Evolutionary conservation across 2,113 vertebrate species (phyloP).

Genomic region (Rhinopomastus cyanomelas): DNA sequence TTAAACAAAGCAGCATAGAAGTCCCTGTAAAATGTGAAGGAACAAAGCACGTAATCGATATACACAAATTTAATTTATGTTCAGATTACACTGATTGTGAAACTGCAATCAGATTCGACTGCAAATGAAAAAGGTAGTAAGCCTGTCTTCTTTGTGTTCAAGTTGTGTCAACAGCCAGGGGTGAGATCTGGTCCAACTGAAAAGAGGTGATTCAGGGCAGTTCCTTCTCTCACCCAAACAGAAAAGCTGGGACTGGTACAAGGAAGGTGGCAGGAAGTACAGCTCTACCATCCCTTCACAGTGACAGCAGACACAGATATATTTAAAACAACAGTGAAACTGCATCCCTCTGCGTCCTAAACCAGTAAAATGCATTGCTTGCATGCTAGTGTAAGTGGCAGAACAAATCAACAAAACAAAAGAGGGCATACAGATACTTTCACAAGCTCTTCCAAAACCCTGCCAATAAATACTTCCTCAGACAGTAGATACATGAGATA

Average conservation of each 20-base stretch:
- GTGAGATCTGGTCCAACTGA: not conserved
- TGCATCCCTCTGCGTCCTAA: not conserved
- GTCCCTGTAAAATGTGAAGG: not conserved
- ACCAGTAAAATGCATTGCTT: not conserved
- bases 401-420: not conserved
- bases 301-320: not conserved
- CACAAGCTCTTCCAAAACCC: not conserved
- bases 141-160: not conserved
- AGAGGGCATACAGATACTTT: not conserved
- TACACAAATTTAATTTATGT: not conserved
- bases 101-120: not conserved
- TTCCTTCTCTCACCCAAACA: not conserved
- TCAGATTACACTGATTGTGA: not conserved
- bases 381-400: not conserved
- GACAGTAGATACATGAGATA: not conserved
- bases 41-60: constrained; percentile 28
- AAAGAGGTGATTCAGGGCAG: not conserved
- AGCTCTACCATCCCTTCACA: not conserved
- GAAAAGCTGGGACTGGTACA: not conserved
- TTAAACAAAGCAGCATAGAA: not conserved
- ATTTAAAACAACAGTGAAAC: not conserved
- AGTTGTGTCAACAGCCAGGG: not conserved
- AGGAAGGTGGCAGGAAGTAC: not conserved
- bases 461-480: constrained; percentile 3
- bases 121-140: not conserved